Evolutionary conservation across 2,113 vertebrate genomes (phyloP).

Genomic region (Benitochromis conjunctus): DNA sequence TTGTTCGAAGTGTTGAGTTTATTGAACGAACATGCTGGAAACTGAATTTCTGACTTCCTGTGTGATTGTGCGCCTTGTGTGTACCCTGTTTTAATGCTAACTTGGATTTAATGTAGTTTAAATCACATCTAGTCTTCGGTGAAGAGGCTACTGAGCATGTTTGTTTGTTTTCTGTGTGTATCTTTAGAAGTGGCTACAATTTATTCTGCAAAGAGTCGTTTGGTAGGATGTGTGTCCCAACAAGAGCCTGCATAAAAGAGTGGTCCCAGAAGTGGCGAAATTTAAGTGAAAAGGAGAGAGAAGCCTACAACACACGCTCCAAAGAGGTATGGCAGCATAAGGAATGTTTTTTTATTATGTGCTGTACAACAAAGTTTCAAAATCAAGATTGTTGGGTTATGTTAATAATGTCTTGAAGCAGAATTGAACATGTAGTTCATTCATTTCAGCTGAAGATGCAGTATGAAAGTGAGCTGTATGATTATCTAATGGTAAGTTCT

Average conservation of each 20-base stretch:
- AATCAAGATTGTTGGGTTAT: neutral
- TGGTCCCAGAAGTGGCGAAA: conserved; percentile 15
- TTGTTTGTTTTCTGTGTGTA: neutral
- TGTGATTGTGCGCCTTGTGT: no score
- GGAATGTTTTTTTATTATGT: neutral
- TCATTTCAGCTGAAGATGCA: conserved; percentile 33
- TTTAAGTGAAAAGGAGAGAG: neutral
- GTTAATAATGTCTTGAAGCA: neutral
- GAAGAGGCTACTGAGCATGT: neutral
- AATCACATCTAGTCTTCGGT: neutral
- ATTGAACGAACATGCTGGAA: neutral
- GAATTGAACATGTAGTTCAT: neutral
- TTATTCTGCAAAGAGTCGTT: conserved; percentile 36
- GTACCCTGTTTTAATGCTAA: neutral
- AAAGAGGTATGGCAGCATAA: neutral
- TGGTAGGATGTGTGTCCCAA: neutral
- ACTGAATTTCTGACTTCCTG: neutral
- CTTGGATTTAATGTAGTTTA: neutral
- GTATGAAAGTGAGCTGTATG: neutral
- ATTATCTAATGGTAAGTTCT: conserved; percentile 12
- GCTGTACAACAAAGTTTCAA: neutral
- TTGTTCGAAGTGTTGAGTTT: neutral
- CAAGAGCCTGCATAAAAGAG: accelerated
- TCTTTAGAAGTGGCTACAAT: conserved; percentile 21
- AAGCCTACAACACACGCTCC: neutral